These are phyloP conservation scores for Deroptyus accipitrinus DNA, from an alignment of 2,113 vertebrate species.

Conservation along the genomic window DNA sequence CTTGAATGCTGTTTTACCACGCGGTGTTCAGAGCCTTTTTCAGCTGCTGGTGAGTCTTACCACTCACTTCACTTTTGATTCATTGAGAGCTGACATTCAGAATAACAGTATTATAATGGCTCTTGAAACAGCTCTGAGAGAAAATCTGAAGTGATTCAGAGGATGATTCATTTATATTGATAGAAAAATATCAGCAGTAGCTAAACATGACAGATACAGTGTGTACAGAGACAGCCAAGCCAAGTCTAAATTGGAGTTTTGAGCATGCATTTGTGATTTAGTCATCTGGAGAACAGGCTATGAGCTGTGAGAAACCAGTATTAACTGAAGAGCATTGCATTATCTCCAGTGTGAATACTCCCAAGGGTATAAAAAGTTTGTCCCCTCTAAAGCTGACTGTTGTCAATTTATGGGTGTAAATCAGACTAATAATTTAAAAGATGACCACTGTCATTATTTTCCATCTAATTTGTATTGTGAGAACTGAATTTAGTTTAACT, in stretches of 20 bases:
- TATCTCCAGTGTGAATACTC: neutral
- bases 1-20: neutral
- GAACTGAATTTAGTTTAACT: neutral
- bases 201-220: slow-evolving; percentile 47
- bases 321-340: neutral
- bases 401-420: neutral
- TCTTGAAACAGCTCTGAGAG: slow-evolving; percentile 32
- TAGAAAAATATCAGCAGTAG: slow-evolving; percentile 47
- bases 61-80: slow-evolving; percentile 19
- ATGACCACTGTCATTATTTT: neutral
- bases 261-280: slow-evolving; percentile 19
- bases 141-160: slow-evolving; percentile 61
- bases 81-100: slow-evolving; percentile 34
- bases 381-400: neutral
- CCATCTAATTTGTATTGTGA: neutral
- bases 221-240: neutral
- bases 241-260: slow-evolving; percentile 1
- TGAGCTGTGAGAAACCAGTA: neutral
- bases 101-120: neutral
- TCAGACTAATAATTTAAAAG: neutral
- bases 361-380: neutral
- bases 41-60: neutral
- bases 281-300: slow-evolving; percentile 21
- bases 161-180: slow-evolving; percentile 57
- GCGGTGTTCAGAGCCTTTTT: neutral